Base-by-base conservation (phyloP, 2,888 invertebrate species). In the Diploptera punctata region DNA sequence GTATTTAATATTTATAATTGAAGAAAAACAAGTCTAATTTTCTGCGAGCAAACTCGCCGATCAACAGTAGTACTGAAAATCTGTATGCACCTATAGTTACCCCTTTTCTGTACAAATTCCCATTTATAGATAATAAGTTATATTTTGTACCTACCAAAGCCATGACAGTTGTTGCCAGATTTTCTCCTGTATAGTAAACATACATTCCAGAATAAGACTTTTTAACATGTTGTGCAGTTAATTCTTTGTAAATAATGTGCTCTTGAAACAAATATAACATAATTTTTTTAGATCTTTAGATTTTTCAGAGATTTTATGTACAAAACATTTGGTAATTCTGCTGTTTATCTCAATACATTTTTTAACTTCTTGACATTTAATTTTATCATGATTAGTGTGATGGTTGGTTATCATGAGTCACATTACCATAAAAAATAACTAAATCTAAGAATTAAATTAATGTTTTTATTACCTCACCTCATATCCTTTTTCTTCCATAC, bases 71-170 rank as follows among this genome's bases (percentile, higher is more conserved):
- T 49, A 52, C 47, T 65, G 54, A 61, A 43, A 31, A 49, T 33
- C 24, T 31, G 43, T 67, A 52, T 61, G 33, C 65, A 68, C 44
- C 26, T 43, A 73, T 74, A 74, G 74, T 74, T 74, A 74, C 74
- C 74, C 72, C 67, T 70, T 60, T 60, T 72, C 70, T 73, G 74
- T 74, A 74, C 74, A 74, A 74, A 70, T 44, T 71, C 57, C 61
- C 47, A 38, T 68, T 62, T 57, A 61, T 57, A 62, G 31, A 67
- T 49, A 13, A 54, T 54, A 70, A 60, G 61, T 67, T 73, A 70
- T 73, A 71, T 71, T 68, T 69, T 71, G 24, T 69, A 62, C 60
- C 67, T 70, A 74, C 74, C 74, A 74, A 74, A 74, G 74, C 73
- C 73, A 73, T 73, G 70, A 74, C 54, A 68, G 16, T 24, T 19